Evolutionary conservation across 2,888 invertebrate genomes (phyloP).

Genomic region (Gastracanthus pulcherrimus): DNA sequence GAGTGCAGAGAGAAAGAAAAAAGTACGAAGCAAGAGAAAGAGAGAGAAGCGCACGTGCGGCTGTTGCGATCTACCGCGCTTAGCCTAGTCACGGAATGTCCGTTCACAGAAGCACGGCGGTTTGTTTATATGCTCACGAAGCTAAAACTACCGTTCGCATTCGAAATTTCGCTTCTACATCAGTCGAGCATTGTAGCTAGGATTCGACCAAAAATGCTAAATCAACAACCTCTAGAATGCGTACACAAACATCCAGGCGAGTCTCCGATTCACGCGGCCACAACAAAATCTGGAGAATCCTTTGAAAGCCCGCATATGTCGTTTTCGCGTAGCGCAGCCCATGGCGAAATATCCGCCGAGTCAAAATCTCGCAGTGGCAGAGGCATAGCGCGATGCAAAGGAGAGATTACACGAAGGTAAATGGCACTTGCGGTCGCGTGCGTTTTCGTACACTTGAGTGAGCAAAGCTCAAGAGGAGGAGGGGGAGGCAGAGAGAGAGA

Average conservation of each 20-base stretch:
- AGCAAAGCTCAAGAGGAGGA: neutral
- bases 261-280: too few species aligned
- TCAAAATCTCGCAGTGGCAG: neutral
- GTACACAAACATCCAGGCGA: too few species aligned
- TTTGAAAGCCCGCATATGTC: neutral
- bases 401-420: constrained; percentile 29
- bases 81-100: neutral
- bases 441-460: neutral
- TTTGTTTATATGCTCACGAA: neutral
- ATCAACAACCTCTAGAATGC: too few species aligned
- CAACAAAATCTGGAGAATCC: too few species aligned
- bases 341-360: neutral
- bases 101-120: neutral
- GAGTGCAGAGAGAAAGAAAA: neutral
- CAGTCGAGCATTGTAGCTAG: too few species aligned
- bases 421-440: neutral
- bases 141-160: too few species aligned
- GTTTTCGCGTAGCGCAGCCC: neutral
- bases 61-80: neutral
- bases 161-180: too few species aligned
- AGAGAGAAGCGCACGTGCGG: too few species aligned
- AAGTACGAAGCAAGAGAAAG: too few species aligned
- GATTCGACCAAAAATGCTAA: too few species aligned
- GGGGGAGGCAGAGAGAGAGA: constrained; percentile 24
- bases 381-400: constrained; percentile 45